These are phyloP conservation scores for Meandrina meandrites DNA, from an alignment of 92 coral and sea anemone genomes.

Conservation along the genomic window DNA sequence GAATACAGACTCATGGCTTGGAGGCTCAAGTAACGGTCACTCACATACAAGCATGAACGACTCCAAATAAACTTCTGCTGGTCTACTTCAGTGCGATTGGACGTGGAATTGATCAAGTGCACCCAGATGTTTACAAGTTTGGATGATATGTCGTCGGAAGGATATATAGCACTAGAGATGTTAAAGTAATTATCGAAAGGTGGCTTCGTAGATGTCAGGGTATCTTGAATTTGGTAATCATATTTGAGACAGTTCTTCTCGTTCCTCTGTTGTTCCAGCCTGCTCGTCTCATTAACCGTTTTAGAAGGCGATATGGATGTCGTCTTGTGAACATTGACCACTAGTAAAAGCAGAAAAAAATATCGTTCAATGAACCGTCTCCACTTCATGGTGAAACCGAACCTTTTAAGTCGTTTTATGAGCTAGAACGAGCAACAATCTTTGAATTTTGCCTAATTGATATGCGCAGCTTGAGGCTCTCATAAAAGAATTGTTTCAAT, in stretches of 20 bases:
- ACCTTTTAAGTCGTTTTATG: not conserved
- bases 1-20: slow-evolving; percentile 34
- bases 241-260: slow-evolving; percentile 6
- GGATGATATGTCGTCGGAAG: slow-evolving; percentile 18
- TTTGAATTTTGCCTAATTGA: not conserved
- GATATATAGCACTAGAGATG: slow-evolving; percentile 33
- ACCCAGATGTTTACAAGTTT: slow-evolving; percentile 32
- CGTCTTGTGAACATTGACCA: not conserved
- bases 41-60: slow-evolving; percentile 44
- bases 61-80: slow-evolving; percentile 41
- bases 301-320: not conserved
- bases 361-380: not conserved
- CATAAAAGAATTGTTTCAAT: not conserved
- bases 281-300: not conserved
- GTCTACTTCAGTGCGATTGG: slow-evolving; percentile 1
- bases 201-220: slow-evolving; percentile 15
- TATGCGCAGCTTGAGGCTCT: not conserved
- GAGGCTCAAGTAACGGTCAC: slow-evolving; percentile 21
- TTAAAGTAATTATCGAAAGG: slow-evolving; percentile 37
- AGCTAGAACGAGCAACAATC: not conserved
- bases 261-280: not conserved
- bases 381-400: not conserved
- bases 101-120: slow-evolving; percentile 16
- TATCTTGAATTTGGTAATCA: slow-evolving; percentile 23
- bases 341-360: not conserved